Evolutionary conservation across 2,113 vertebrate species (phyloP).

Genomic region (Tiliqua scincoides): DNA sequence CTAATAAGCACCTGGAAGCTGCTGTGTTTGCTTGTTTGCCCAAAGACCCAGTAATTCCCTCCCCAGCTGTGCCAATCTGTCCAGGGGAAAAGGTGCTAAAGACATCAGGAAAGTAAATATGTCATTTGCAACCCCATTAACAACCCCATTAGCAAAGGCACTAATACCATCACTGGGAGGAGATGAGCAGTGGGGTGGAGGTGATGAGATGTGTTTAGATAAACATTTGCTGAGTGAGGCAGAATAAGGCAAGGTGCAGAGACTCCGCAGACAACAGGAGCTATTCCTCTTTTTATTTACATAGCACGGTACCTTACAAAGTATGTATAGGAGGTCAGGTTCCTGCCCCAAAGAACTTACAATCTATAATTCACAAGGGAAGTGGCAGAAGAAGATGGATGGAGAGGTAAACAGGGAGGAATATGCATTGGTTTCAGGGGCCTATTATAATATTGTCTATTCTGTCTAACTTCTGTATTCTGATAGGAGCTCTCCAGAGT

Average conservation of each 20-base stretch:
- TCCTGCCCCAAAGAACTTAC: too few relatives aligned
- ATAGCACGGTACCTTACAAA: too few relatives aligned
- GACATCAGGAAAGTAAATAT: slow-evolving; percentile 15
- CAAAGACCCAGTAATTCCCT: slow-evolving; percentile 1
- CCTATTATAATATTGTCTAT: too few relatives aligned
- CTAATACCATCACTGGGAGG: slow-evolving; percentile 33
- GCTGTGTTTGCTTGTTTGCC: not conserved
- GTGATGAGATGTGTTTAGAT: not conserved
- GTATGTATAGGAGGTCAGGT: too few relatives aligned
- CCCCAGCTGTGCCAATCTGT: slow-evolving; percentile 16
- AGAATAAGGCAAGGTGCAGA: not conserved
- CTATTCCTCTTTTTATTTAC: too few relatives aligned
- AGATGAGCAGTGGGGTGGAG: not conserved
- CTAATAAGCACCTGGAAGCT: not conserved
- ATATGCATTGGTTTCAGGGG: too few relatives aligned
- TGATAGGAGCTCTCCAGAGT: too few relatives aligned
- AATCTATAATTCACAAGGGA: too few relatives aligned
- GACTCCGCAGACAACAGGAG: too few relatives aligned
- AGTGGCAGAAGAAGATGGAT: too few relatives aligned
- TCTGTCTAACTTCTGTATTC: too few relatives aligned
- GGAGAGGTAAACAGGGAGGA: too few relatives aligned
- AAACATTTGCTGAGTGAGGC: not conserved
- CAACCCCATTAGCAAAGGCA: slow-evolving; percentile 42
- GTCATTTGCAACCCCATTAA: slow-evolving; percentile 43
- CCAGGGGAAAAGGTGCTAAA: slow-evolving; percentile 39